These are phyloP conservation scores for Podarcis muralis DNA, from an alignment of 2,113 vertebrate genomes.

Conservation along the genomic window DNA sequence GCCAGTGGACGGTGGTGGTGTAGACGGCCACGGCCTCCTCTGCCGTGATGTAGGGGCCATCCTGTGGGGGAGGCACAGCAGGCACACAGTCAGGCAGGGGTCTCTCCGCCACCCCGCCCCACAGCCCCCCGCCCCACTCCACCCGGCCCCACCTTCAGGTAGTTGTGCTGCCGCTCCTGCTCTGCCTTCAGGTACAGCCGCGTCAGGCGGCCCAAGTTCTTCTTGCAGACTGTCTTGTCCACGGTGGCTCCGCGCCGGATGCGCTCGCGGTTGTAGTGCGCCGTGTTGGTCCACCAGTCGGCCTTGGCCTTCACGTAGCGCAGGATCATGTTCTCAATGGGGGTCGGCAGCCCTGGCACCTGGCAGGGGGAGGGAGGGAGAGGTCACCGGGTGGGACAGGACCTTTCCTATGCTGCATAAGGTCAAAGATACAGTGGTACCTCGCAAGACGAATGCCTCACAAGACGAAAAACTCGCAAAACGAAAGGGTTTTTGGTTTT, in stretches of 20 bases:
- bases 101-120: neutral
- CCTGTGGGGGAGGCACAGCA: constrained; percentile 72
- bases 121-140: neutral
- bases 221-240: constrained; percentile 99
- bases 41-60: constrained; percentile 98
- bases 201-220: constrained; percentile 95
- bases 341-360: constrained; percentile 97
- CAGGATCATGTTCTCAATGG: constrained; percentile 99
- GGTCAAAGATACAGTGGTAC: too few relatives aligned
- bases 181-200: constrained; percentile 97
- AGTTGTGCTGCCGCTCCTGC: constrained; percentile 98
- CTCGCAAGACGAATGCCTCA: too few relatives aligned
- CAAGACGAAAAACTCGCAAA: too few relatives aligned
- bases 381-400: too few relatives aligned
- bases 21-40: constrained; percentile 99
- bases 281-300: constrained; percentile 99
- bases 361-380: constrained; percentile 44
- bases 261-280: constrained; percentile 97
- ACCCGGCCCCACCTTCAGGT: constrained; percentile 86
- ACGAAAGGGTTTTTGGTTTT: too few relatives aligned
- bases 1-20: constrained; percentile 98
- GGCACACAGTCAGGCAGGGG: neutral
- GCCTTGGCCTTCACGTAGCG: constrained; percentile 98
- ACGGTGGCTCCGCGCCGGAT: constrained; percentile 98
- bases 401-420: too few relatives aligned